Percentiles rank a stretch among this genome's conserved stretches.
These are phyloP conservation scores for Cottus gobio DNA, from an alignment of 2,113 vertebrate genomes.

Conservation along the genomic window DNA sequence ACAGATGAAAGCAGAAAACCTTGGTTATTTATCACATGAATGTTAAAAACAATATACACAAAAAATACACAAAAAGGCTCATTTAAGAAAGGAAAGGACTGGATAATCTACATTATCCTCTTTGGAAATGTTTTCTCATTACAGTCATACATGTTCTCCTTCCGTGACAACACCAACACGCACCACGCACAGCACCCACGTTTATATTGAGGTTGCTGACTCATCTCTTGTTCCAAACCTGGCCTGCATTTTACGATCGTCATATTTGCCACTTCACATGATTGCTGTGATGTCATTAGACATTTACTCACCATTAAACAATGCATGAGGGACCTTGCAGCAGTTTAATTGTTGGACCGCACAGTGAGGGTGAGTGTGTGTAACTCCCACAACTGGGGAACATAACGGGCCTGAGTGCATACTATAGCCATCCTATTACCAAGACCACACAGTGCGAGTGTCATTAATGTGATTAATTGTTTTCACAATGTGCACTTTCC, in stretches of 20 bases:
- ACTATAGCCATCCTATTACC: not conserved
- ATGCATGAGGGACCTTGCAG: not conserved
- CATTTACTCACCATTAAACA: conserved; percentile 39
- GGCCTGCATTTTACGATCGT: not conserved
- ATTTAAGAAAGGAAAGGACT: not conserved
- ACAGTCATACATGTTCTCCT: not conserved
- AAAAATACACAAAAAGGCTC: not conserved
- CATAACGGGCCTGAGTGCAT: not conserved
- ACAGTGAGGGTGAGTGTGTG: not conserved
- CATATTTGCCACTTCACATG: not conserved
- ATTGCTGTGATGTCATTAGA: conserved; percentile 35
- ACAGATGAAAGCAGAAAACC: conserved; percentile 13
- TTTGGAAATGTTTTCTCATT: not conserved
- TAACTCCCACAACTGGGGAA: not conserved
- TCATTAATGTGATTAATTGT: not conserved
- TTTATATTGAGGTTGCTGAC: conserved; percentile 28
- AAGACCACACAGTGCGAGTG: not conserved
- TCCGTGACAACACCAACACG: not conserved
- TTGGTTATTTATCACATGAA: not conserved
- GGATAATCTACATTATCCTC: not conserved
- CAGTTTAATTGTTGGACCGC: conserved; percentile 25
- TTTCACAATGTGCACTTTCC: not conserved
- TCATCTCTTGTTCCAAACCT: conserved; percentile 11
- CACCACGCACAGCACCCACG: not conserved
- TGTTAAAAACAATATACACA: not conserved